Evolutionary conservation across 1,140 invertebrate species (phyloP), one percentile per base, ranked within the genome.

Genomic region (Anthonomus grandis): DNA sequence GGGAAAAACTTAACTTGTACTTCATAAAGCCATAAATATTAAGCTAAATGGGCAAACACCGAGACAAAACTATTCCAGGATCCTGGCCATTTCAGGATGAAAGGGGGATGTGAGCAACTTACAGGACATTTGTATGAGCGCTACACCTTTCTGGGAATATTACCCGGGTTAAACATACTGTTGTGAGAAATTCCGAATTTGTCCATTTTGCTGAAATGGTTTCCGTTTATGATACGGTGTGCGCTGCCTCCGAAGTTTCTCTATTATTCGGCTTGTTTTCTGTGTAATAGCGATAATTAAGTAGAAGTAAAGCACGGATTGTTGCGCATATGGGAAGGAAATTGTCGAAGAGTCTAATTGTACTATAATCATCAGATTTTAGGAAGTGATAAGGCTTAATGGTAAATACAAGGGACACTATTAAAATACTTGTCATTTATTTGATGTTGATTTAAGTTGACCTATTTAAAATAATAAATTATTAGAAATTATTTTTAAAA

Each of bases 121-220:
- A n/a, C n/a, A 19, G 50, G 8, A 53, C 50, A 53, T 53, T 53
- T 53, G 50, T 53, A 53, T 53, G 50, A 53, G 42, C 45, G 45
- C 45, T 42, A 12, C 12, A 15, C 24, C 45, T 41, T 41, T 44
- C 15, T 31, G 50, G 39, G 50, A 53, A 53, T 53, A 53, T 53
- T 44, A 41, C 21, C 15, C 27, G 45, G 45, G 38, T 53, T 53
- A 41, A 44, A 53, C 45, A 53, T 27, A 53, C 45, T 38, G 25
- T 41, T 12, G 17, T 53, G 42, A n/a, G 24, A 53, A 53, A 53
- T 53, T 41, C 39, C 13, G 39, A 42, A 53, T 53, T 53, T 53
- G 50, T 53, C 39, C 50, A 36, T 53, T 53, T 23, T 13, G 10
- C 48, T 13, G 48, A 39, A 50, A 50, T 8, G n/a, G 31, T 21